phyloP scores from a whole-genome alignment of 2,113 vertebrate species.

The Actenoides hombroni region DNA sequence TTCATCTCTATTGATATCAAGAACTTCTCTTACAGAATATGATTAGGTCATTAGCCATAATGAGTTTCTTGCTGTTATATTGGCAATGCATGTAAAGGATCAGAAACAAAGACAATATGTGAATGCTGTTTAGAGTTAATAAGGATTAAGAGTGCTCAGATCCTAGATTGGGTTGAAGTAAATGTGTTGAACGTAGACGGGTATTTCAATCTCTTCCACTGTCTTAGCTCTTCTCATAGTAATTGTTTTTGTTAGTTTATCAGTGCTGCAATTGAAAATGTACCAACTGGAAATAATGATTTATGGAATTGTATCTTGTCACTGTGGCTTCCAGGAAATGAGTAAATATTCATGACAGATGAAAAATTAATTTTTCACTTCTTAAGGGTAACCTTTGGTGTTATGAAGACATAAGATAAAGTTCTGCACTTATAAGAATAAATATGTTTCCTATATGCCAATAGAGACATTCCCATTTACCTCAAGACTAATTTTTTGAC shows the following conservation, averaged over 20 bases:
- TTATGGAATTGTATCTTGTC: background rate
- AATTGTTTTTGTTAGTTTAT: background rate
- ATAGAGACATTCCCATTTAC: background rate
- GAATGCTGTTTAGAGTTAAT: background rate
- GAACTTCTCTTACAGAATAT: background rate
- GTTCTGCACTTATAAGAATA: background rate
- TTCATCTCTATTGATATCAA: background rate
- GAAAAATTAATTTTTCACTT: slow-evolving; percentile 54
- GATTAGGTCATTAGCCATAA: background rate
- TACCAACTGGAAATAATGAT: background rate
- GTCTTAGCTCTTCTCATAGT: background rate
- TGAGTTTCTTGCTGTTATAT: background rate
- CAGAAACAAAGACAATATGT: background rate
- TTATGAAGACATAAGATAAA: background rate
- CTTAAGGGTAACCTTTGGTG: background rate
- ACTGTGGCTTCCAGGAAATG: background rate
- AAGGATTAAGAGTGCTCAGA: background rate
- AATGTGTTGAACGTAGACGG: background rate
- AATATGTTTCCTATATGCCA: background rate
- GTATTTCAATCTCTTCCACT: background rate
- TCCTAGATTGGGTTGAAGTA: background rate
- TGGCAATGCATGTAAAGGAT: background rate
- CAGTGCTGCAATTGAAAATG: background rate
- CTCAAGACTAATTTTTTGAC: background rate
- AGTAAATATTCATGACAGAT: slow-evolving; percentile 5